Evolutionary conservation across 1,140 invertebrate species (phyloP), one percentile per base, ranked within the genome.

Genomic region (Zaprionus kolodkinae): DNA sequence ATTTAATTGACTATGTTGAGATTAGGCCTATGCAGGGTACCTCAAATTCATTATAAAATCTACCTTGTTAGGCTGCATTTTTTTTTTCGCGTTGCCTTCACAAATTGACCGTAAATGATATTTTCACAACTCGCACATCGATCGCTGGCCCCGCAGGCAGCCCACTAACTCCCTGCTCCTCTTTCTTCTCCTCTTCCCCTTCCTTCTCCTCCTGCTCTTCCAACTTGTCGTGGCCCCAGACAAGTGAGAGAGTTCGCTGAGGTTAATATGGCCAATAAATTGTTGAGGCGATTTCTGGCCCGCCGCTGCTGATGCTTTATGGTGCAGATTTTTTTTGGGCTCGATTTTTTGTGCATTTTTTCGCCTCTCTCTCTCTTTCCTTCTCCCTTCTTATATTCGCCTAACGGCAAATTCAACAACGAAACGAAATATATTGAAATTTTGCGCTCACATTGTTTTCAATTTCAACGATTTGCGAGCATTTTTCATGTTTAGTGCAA

Each of bases 51-150:
- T 15, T 27, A 21, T 2, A 48, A 36, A 12, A 0, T 15, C 36
- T 52, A 7, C 6, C 35, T n/a, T 57, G 17, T 36, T 25, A 7
- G n/a, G 3, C 12, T 15, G n/a, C 0, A 33, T 66, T 63, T 70
- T 57, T 64, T 30, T 30, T 30, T 4, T 30, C 21, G 1, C 52
- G 33, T 54, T 36, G 43, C 27, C 69, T 73, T 86, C 77, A 85
- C 84, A 88, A 88, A 88, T 88, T 88, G 85, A 60, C 81, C 76
- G 85, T 88, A 89, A 88, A 88, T 88, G 84, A 88, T 88, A 88
- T 88, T 88, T 88, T 88, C 80, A 88, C 84, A 88, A 88, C 81
- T 88, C 78, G 85, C 78, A 81, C 80, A 82, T 88, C 84, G 81
- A 81, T 89, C 79, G 85, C n/a, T 27, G 68, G 35, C 61, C 61